Percentiles rank a stretch among this genome's conserved stretches.
Conservation (phyloP, 92 coral and sea anemone genomes). For the Plumapathes pennacea region DNA sequence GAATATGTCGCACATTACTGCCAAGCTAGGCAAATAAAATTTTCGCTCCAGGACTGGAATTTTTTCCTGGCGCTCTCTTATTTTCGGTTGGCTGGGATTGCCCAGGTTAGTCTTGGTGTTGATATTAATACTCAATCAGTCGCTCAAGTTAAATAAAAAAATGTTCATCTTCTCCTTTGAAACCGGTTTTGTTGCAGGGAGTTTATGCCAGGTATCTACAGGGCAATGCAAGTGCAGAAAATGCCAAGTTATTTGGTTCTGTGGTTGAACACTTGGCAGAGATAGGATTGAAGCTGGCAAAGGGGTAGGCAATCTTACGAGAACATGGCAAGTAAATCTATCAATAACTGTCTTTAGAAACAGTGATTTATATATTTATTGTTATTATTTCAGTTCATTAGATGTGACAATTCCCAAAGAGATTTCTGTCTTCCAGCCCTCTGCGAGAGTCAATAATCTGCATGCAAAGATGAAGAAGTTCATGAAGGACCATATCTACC, state of each 20-base stretch:
- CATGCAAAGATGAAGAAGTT: slow-evolving; percentile 64
- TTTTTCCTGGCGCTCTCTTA: slow-evolving; percentile 75
- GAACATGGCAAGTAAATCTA: no score
- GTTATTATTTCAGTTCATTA: no score
- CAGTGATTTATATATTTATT: no score
- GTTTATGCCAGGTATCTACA: slow-evolving; percentile 78
- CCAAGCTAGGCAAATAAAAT: slow-evolving; percentile 33
- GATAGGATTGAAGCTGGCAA: slow-evolving; percentile 58
- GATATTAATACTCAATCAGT: not conserved
- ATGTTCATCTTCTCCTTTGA: not conserved
- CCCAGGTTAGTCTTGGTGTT: slow-evolving; percentile 67
- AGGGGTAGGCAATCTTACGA: no score
- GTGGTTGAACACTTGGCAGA: slow-evolving; percentile 71
- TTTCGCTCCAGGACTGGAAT: slow-evolving; percentile 55
- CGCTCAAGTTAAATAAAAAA: not conserved
- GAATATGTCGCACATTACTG: slow-evolving; percentile 68
- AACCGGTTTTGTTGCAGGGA: slow-evolving; percentile 59
- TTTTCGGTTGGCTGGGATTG: slow-evolving; percentile 85
- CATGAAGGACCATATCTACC: slow-evolving; percentile 69
- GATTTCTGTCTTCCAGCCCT: slow-evolving; percentile 35
- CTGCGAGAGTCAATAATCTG: slow-evolving; percentile 61
- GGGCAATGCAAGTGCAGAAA: slow-evolving; percentile 91
- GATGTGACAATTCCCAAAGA: no score
- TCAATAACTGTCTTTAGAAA: no score
- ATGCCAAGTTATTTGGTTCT: slow-evolving; percentile 63